These are phyloP conservation scores for Xylocopa sonorina DNA, from an alignment of 1,140 invertebrate genomes.

Conservation along the genomic window DNA sequence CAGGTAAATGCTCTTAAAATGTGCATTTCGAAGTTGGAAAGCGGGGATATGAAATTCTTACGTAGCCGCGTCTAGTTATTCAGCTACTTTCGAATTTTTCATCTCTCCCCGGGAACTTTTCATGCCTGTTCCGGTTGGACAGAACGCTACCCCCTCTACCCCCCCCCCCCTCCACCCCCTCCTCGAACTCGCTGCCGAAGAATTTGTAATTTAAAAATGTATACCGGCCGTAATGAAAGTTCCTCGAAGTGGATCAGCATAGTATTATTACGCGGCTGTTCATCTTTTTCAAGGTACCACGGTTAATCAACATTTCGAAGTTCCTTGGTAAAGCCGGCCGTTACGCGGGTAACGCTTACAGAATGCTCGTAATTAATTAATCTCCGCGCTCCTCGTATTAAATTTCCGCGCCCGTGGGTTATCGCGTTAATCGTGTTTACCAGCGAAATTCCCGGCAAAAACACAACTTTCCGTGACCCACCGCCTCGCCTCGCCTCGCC, in stretches of 20 bases:
- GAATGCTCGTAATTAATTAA: conserved; percentile 35
- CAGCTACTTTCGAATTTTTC: neutral
- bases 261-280: neutral
- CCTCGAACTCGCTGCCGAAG: no score
- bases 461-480: neutral
- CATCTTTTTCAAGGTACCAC: neutral
- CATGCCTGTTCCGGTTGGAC: neutral
- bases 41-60: neutral
- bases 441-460: conserved; percentile 12
- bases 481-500: no score
- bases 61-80: neutral
- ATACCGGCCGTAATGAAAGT: neutral
- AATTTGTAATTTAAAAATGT: neutral
- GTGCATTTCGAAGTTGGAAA: conserved; percentile 5
- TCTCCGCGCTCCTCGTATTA: neutral
- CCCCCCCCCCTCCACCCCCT: no score
- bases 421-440: conserved; percentile 28
- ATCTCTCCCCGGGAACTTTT: neutral
- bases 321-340: neutral
- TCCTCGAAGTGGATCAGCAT: neutral
- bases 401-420: conserved; percentile 13
- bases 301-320: conserved; percentile 12
- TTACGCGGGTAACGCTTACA: neutral
- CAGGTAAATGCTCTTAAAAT: no score
- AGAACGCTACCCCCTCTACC: no score